phyloP scores from a whole-genome alignment of 2,113 vertebrate genomes.

The Colistium nudipinnis region DNA sequence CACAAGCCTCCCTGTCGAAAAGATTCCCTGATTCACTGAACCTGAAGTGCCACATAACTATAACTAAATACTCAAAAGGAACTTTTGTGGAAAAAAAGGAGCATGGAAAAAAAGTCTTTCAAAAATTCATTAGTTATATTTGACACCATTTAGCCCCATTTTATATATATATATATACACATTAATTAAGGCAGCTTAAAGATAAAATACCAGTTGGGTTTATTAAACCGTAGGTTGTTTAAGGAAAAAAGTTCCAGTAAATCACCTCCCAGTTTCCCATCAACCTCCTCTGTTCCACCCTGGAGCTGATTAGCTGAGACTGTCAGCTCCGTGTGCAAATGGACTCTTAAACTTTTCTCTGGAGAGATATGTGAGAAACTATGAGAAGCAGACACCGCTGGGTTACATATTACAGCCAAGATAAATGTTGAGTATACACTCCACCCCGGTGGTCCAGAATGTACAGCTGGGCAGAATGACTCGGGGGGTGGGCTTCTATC shows the following conservation, averaged over 20 bases:
- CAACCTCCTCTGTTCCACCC: background rate
- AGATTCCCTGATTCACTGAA: background rate
- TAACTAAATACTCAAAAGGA: too few relatives aligned
- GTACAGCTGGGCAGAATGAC: conserved; percentile 33
- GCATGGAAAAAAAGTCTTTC: too few relatives aligned
- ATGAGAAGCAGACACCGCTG: background rate
- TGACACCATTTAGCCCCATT: too few relatives aligned
- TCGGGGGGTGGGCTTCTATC: conserved; percentile 10
- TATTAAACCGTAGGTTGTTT: background rate
- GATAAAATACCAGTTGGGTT: background rate
- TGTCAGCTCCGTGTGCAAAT: conserved; percentile 3
- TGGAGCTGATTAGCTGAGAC: conserved; percentile 3
- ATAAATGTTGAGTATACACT: conserved; percentile 27
- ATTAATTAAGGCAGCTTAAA: background rate
- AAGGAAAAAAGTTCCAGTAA: background rate
- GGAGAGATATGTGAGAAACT: background rate
- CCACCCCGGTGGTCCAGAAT: conserved; percentile 32
- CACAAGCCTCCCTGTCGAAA: background rate
- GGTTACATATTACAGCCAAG: background rate
- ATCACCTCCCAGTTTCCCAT: background rate
- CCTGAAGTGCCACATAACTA: too few relatives aligned
- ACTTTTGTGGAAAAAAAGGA: too few relatives aligned
- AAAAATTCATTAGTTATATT: too few relatives aligned
- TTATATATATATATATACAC: too few relatives aligned
- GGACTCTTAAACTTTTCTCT: background rate